Evolutionary conservation across 92 coral and sea anemone species (phyloP), one percentile per base, ranked within the genome.

Genomic region (Porites cylindrica): DNA sequence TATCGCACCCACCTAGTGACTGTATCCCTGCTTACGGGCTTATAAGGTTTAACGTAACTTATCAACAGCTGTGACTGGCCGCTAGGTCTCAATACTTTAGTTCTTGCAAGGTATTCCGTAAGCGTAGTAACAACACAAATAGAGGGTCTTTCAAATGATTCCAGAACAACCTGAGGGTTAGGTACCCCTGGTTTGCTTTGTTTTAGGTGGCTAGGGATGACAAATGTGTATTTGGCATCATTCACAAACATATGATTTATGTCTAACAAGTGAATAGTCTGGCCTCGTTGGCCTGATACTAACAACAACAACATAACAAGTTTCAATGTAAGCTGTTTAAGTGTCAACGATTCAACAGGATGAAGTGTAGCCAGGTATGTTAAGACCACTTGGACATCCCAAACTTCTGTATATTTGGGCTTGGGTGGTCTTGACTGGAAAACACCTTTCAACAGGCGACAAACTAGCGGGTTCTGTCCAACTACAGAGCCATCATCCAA

Each of bases 371-470:
- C 32, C 29, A 86, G 69, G 26, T 90, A 86, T 5, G 67, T 24
- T 7, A 80, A 68, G 0, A 90, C 93, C 23, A 73, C 71, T 10
- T 72, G 52, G 11, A 86, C 91, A 85, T 86, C 91, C 93, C 93
- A 90, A 24, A 80, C 70, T 70, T 81, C 71, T 66, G 70, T 72
- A 56, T 86, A 90, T 20, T 71, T 66, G 8, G 79, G 85, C 23
- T 63, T 38, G 6, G 90, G 85, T 11, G 90, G 84, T 13, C 77
- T 1, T 19, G 63, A 52, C 84, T 76, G 78, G 29, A 79, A 79
- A 62, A 87, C 29, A 3, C 85, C 85, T 72, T 79, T 87, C 71
- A 78, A 20, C 23, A 78, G 67, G 6, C 80, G 54, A 6, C 21
- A 19, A 21, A 79, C 73, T 5, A 69, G 68, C 24, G 77, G 85